Percentiles rank a stretch among this genome's conserved stretches.
Conservation (phyloP, 30 jellyfish, hydroid and myxozoan species). For the Morbakka virulenta region DNA sequence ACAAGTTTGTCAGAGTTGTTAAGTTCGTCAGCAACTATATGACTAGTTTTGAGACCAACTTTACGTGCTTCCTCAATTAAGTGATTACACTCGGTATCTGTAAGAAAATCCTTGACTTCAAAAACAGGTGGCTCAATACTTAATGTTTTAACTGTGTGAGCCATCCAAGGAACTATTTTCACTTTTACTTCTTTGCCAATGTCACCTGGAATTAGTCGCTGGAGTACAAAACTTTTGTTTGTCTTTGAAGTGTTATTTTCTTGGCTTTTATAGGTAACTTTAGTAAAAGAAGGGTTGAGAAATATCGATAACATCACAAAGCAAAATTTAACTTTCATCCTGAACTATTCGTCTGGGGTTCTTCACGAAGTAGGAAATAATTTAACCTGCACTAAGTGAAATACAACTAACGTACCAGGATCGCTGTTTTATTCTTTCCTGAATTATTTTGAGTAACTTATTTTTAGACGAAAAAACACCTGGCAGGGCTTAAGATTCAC, state of each 20-base stretch:
- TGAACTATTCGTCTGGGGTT: too few species aligned
- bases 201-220: background rate
- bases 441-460: too few species aligned
- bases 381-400: too few species aligned
- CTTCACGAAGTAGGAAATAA: too few species aligned
- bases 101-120: conserved; percentile 33
- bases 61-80: conserved; percentile 31
- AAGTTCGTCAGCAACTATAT: conserved; percentile 1
- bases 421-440: too few species aligned
- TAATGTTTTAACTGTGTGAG: conserved; percentile 8
- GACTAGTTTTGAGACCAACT: conserved; percentile 36
- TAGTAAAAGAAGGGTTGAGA: too few species aligned
- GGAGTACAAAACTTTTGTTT: background rate
- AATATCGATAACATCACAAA: too few species aligned
- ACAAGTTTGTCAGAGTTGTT: background rate
- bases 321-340: too few species aligned
- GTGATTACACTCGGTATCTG: conserved; percentile 44
- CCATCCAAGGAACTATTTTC: background rate
- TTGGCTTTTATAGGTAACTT: too few species aligned
- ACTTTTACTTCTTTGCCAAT: background rate
- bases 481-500: too few species aligned
- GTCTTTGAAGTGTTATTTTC: background rate
- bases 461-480: too few species aligned
- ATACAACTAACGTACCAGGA: too few species aligned
- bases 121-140: conserved; percentile 55